Evolutionary conservation across 2,113 vertebrate genomes (phyloP).

Genomic region (Toxotes chatareus): DNA sequence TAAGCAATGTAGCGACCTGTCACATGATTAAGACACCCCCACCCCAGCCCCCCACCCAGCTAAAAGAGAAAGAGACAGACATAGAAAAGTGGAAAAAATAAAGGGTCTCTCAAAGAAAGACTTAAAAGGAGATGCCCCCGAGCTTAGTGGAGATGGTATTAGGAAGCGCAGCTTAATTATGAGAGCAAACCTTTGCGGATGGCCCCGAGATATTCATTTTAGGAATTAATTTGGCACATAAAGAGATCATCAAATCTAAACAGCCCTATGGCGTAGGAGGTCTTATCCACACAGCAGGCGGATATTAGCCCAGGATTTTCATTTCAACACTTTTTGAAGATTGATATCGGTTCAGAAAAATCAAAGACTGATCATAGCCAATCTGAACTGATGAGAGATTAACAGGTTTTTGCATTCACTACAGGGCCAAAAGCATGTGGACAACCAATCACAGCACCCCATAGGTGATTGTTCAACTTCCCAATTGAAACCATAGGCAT

Average conservation of each 20-base stretch:
- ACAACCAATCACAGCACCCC: neutral
- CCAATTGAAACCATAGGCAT: neutral
- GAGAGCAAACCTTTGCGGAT: constrained; percentile 76
- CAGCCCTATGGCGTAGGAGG: constrained; percentile 64
- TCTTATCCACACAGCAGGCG: constrained; percentile 53
- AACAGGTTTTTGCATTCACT: neutral
- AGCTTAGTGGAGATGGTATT: constrained; percentile 67
- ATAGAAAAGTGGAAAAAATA: constrained; percentile 1
- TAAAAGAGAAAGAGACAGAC: neutral
- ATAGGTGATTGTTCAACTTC: neutral
- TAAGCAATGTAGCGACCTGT: constrained; percentile 64
- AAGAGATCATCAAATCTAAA: constrained; percentile 81
- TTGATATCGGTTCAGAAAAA: constrained; percentile 29
- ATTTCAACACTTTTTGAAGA: constrained; percentile 43
- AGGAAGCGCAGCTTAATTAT: constrained; percentile 80
- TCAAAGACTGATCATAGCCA: constrained; percentile 23
- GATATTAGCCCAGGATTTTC: constrained; percentile 40
- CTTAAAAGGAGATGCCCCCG: constrained; percentile 60
- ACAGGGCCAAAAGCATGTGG: neutral
- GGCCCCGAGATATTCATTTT: constrained; percentile 81
- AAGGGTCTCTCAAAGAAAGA: constrained; percentile 53
- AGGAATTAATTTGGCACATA: constrained; percentile 82
- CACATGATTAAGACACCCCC: constrained; percentile 44
- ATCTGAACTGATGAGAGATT: neutral
- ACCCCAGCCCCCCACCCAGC: too few species aligned